Evolutionary conservation across 2,888 invertebrate species (phyloP), one percentile per base, ranked within the genome.

Genomic region (Herminia tarsipennalis): DNA sequence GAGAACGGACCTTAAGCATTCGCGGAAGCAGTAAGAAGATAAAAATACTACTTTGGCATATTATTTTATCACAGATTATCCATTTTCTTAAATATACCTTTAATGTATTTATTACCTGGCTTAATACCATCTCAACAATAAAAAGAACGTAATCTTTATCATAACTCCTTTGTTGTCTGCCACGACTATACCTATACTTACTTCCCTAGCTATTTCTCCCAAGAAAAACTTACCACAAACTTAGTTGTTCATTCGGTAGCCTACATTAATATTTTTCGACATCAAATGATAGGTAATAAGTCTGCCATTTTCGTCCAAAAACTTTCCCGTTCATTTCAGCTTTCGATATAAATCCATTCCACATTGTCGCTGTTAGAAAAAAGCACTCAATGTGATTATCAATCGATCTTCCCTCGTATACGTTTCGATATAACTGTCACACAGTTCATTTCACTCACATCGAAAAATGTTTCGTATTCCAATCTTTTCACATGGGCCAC

Each of bases 321-420:
- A 32, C 20, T 14, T 43, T 39, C 42, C 16, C 32, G 36, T 29
- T 27, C 6, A 28, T 43, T 51, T 27, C 16, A 14, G 18, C 20
- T 5, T 13, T 27, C 13, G 12, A 12, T 12, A 28, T 27, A 39
- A 36, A 36, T 20, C n/a, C 21, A 3, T 36, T 22, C 6, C 12
- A 12, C 10, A 34, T 27, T 48, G 40, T 39, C 45, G 42, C 24
- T 24, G 20, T 38, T 30, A 44, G 13, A 40, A 55, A 66, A 45
- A 53, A 43, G 48, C 53, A 50, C 53, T 67, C 38, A 37, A 30
- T 44, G 20, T 25, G 34, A 57, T 51, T 60, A 42, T 52, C 33
- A 51, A 42, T 52, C 33, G 50, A 47, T 38, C 40, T 48, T 42
- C 28, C 16, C 32, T 17, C 21, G 35, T 8, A 36, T 50, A 53